Conservation (phyloP, 1,140 invertebrate species). For the Atopsyche davidsoni region DNA sequence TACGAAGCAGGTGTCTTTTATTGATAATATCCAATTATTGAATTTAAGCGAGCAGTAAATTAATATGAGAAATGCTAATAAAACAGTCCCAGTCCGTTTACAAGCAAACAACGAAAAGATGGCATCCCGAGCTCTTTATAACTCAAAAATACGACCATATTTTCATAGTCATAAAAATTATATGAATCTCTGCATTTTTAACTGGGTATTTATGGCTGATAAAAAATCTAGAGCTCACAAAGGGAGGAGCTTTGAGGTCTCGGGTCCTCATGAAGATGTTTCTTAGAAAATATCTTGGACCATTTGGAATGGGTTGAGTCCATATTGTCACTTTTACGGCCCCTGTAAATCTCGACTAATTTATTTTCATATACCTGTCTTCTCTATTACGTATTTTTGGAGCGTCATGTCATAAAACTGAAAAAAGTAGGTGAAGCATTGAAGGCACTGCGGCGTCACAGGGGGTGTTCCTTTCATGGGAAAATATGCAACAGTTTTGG, state of each 20-base stretch:
- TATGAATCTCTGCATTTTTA: slow-evolving; percentile 13
- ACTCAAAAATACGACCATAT: slow-evolving; percentile 15
- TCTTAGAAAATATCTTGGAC: background rate
- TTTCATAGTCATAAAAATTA: slow-evolving; percentile 15
- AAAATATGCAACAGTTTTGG: too few species aligned
- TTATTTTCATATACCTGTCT: slow-evolving; percentile 14
- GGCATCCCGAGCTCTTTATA: background rate
- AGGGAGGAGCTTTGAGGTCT: slow-evolving; percentile 3
- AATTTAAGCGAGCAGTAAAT: too few species aligned
- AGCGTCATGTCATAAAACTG: slow-evolving; percentile 10
- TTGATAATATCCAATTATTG: too few species aligned
- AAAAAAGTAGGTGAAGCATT: too few species aligned
- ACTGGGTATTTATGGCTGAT: slow-evolving; percentile 17
- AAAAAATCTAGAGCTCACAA: slow-evolving; percentile 12
- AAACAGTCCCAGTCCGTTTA: too few species aligned
- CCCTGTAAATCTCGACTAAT: slow-evolving; percentile 12
- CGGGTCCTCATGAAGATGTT: slow-evolving; percentile 16
- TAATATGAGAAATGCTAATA: too few species aligned
- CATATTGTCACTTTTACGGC: slow-evolving; percentile 20
- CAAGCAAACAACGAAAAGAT: background rate
- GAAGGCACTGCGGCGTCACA: too few species aligned
- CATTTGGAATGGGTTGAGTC: slow-evolving; percentile 2
- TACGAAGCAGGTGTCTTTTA: too few species aligned
- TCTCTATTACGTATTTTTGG: slow-evolving; percentile 2
- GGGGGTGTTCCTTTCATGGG: too few species aligned